These are phyloP conservation scores for Drosophila nigricruria DNA, from an alignment of 2,888 invertebrate genomes.

Conservation along the genomic window DNA sequence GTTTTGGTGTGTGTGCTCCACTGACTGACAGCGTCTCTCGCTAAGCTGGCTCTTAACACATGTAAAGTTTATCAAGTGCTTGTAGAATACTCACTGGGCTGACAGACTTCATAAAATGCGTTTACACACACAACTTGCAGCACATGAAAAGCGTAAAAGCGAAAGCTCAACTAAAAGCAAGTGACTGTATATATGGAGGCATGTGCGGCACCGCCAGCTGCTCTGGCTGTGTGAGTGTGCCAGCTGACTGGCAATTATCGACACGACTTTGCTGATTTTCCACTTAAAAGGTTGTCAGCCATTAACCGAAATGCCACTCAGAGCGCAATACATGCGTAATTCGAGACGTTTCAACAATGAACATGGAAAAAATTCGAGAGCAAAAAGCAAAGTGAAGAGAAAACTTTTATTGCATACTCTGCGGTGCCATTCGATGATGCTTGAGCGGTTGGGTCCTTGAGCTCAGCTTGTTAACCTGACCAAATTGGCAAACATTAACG, in stretches of 20 bases:
- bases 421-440: slow-evolving; percentile 20
- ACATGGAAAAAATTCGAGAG: slow-evolving; percentile 20
- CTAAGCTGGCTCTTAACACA: slow-evolving; percentile 46
- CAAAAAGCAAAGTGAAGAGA: not conserved
- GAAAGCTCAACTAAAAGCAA: slow-evolving; percentile 26
- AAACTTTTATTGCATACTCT: slow-evolving; percentile 53
- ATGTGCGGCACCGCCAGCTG: not conserved
- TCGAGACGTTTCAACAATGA: slow-evolving; percentile 52
- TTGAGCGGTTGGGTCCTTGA: slow-evolving; percentile 15
- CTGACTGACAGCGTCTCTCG: slow-evolving; percentile 24
- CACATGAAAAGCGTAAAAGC: slow-evolving; percentile 18
- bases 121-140: slow-evolving; percentile 26
- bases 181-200: not conserved
- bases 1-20: not conserved
- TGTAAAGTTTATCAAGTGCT: slow-evolving; percentile 62
- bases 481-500: slow-evolving; percentile 54
- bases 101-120: slow-evolving; percentile 46
- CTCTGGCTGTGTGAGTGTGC: slow-evolving; percentile 9
- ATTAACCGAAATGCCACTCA: slow-evolving; percentile 63
- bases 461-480: slow-evolving; percentile 44
- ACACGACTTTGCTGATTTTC: slow-evolving; percentile 57
- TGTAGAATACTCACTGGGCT: slow-evolving; percentile 40
- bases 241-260: slow-evolving; percentile 56
- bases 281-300: slow-evolving; percentile 59
- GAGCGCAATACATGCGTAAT: slow-evolving; percentile 44